Conservation (phyloP, 1,140 invertebrate species). For the Ceratoteleas bidentatus region DNA sequence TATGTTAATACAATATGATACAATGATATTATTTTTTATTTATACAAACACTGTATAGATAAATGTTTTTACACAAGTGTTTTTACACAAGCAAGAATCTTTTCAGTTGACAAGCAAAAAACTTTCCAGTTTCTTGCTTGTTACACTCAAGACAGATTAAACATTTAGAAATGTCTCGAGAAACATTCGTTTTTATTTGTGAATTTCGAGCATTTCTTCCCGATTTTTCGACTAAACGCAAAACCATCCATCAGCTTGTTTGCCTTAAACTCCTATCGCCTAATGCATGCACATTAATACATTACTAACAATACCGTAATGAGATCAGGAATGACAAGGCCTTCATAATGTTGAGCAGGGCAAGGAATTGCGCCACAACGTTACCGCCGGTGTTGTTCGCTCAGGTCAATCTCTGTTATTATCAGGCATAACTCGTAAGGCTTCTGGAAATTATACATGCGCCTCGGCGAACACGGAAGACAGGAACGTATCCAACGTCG, state of each 20-base stretch:
- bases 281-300: slow-evolving; percentile 50
- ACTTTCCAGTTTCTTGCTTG: no score
- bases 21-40: no score
- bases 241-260: slow-evolving; percentile 17
- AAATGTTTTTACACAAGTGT: no score
- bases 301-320: slow-evolving; percentile 56
- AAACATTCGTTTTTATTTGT: no score
- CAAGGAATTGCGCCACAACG: slow-evolving; percentile 82
- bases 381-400: slow-evolving; percentile 82
- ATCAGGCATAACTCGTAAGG: slow-evolving; percentile 82
- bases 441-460: slow-evolving; percentile 84
- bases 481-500: slow-evolving; percentile 82
- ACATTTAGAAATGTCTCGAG: no score
- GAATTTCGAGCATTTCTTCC: no score
- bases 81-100: no score
- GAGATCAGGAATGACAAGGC: slow-evolving; percentile 53
- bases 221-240: slow-evolving; percentile 7
- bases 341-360: slow-evolving; percentile 75
- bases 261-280: background rate
- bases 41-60: no score
- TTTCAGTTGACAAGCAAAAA: no score
- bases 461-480: slow-evolving; percentile 83
- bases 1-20: no score
- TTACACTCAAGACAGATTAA: no score
- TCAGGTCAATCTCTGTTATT: slow-evolving; percentile 84